Evolutionary conservation across 92 coral and sea anemone species (phyloP).

Genomic region (Muricea muricata): DNA sequence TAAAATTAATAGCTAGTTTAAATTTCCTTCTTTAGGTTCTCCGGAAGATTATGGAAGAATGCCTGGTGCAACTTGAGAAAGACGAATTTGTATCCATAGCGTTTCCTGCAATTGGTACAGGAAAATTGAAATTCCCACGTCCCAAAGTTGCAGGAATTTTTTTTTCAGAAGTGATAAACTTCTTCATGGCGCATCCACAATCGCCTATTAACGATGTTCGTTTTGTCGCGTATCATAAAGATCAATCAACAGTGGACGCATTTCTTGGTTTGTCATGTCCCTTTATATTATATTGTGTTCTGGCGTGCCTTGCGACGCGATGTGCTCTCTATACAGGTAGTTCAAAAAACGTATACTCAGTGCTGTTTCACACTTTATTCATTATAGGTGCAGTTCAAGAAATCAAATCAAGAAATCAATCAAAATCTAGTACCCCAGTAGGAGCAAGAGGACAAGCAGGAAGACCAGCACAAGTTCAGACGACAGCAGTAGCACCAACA

Average conservation of each 20-base stretch:
- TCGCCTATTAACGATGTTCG: slow-evolving; percentile 12
- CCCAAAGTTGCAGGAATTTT: slow-evolving; percentile 58
- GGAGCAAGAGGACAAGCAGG: too few relatives aligned
- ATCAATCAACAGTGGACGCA: slow-evolving; percentile 8
- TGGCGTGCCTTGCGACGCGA: too few relatives aligned
- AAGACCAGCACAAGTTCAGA: too few relatives aligned
- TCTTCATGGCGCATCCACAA: neutral
- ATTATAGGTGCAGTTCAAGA: too few relatives aligned
- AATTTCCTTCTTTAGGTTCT: slow-evolving; percentile 22
- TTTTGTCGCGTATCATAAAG: slow-evolving; percentile 4
- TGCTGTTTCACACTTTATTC: too few relatives aligned
- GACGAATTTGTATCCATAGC: slow-evolving; percentile 62
- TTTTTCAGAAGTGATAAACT: slow-evolving; percentile 40
- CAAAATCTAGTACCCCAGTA: neutral
- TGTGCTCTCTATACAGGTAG: too few relatives aligned
- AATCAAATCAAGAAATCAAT: too few relatives aligned
- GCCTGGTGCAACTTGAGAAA: slow-evolving; percentile 66
- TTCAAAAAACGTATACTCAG: too few relatives aligned
- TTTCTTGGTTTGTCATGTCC: neutral
- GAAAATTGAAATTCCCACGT: slow-evolving; percentile 34
- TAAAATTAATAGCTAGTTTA: neutral
- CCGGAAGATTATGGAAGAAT: slow-evolving; percentile 32
- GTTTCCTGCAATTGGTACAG: slow-evolving; percentile 51
- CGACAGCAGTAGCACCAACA: too few relatives aligned
- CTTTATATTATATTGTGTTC: too few relatives aligned